Conservation (phyloP, 2,113 vertebrate species). For the Gymnogyps californianus region DNA sequence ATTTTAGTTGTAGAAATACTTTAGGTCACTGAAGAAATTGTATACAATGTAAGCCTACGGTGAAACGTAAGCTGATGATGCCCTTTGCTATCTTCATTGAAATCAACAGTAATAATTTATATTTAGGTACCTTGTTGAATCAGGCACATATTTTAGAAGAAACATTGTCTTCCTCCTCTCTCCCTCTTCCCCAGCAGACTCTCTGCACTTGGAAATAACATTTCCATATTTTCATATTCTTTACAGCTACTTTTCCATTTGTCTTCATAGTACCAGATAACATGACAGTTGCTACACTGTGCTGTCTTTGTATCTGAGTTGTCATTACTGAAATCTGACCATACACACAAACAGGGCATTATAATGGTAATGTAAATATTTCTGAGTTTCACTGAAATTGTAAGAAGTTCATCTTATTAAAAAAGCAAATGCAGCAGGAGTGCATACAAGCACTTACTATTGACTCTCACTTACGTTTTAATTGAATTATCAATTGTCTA, state of each 20-base stretch:
- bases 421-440: background rate
- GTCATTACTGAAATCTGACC: background rate
- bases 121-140: background rate
- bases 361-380: background rate
- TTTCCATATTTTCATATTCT: background rate
- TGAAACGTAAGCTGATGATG: background rate
- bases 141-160: background rate
- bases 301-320: background rate
- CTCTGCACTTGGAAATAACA: background rate
- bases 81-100: background rate
- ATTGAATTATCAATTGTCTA: background rate
- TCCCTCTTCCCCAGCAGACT: background rate
- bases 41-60: background rate
- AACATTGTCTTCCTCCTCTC: background rate
- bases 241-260: background rate
- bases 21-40: background rate
- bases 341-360: background rate
- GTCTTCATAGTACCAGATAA: background rate
- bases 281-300: background rate
- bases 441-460: background rate
- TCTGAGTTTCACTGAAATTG: background rate
- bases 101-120: background rate
- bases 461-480: background rate
- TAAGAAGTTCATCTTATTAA: background rate
- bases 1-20: background rate